A percentile compares a stretch with the other conserved stretches of the same genome.
Evolutionary conservation across 2,888 invertebrate genomes (phyloP).

Genomic region (Leptopilina drosophilae): DNA sequence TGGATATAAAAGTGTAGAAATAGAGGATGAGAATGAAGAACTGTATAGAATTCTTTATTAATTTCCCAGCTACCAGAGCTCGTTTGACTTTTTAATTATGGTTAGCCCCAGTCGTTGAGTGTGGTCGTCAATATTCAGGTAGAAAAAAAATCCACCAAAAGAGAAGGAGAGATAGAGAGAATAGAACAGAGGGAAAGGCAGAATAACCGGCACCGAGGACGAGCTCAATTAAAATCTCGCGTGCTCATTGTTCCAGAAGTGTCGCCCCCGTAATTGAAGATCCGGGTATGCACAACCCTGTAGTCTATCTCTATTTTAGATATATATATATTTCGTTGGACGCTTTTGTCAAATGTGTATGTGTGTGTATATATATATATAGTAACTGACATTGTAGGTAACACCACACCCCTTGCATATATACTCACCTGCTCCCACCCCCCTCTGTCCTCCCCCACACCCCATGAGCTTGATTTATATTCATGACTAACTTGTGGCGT

Average conservation of each 20-base stretch:
- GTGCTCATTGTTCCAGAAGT: conserved; percentile 58
- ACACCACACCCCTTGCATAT: conserved; percentile 9
- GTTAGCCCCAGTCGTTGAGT: conserved; percentile 16
- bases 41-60: conserved; percentile 47
- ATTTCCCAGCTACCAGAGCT: conserved; percentile 31
- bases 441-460: no score
- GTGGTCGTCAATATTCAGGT: conserved; percentile 27
- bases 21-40: not conserved
- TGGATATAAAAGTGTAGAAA: no score
- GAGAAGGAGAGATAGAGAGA: not conserved
- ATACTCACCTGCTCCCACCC: conserved; percentile 46
- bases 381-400: conserved; percentile 28
- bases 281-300: conserved; percentile 44
- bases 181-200: conserved; percentile 30
- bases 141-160: conserved; percentile 20
- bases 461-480: conserved; percentile 56
- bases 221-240: conserved; percentile 63
- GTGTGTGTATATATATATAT: not conserved
- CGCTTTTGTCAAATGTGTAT: conserved; percentile 10
- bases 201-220: conserved; percentile 44
- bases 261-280: conserved; percentile 58
- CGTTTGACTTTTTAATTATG: conserved; percentile 51
- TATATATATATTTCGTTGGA: conserved; percentile 24
- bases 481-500: conserved; percentile 59
- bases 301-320: conserved; percentile 4